These are phyloP conservation scores for Allophyes oxyacanthae DNA, from an alignment of 2,888 invertebrate species.

Conservation along the genomic window DNA sequence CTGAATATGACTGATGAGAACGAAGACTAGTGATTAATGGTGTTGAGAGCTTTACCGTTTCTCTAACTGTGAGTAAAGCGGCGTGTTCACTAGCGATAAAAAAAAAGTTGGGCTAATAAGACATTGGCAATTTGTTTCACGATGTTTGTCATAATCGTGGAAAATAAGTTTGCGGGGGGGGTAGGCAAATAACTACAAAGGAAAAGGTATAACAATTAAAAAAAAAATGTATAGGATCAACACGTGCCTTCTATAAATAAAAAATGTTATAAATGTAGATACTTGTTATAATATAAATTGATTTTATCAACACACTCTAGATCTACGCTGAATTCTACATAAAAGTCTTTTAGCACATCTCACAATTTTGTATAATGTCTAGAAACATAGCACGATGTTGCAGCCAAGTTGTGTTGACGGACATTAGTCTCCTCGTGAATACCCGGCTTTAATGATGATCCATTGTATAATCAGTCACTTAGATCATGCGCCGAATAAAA, in stretches of 20 bases:
- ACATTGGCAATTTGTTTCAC: not conserved
- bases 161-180: not conserved
- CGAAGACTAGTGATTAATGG: slow-evolving; percentile 65
- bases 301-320: no score
- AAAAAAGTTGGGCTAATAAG: not conserved
- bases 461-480: slow-evolving; percentile 68
- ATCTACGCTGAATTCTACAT: no score
- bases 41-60: slow-evolving; percentile 60
- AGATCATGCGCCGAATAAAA: slow-evolving; percentile 61
- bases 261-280: no score
- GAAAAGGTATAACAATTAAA: no score
- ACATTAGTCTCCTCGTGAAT: slow-evolving; percentile 7
- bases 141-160: not conserved
- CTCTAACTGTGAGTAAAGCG: slow-evolving; percentile 34
- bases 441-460: slow-evolving; percentile 60
- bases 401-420: not conserved
- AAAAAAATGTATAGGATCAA: no score
- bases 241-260: no score
- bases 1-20: slow-evolving; percentile 62
- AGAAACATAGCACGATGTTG: no score
- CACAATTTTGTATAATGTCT: no score
- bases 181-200: no score
- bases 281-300: no score
- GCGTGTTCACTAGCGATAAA: slow-evolving; percentile 31
- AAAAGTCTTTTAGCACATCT: no score